These are phyloP conservation scores for Anguilla rostrata DNA, from an alignment of 2,113 vertebrate species.

Conservation along the genomic window DNA sequence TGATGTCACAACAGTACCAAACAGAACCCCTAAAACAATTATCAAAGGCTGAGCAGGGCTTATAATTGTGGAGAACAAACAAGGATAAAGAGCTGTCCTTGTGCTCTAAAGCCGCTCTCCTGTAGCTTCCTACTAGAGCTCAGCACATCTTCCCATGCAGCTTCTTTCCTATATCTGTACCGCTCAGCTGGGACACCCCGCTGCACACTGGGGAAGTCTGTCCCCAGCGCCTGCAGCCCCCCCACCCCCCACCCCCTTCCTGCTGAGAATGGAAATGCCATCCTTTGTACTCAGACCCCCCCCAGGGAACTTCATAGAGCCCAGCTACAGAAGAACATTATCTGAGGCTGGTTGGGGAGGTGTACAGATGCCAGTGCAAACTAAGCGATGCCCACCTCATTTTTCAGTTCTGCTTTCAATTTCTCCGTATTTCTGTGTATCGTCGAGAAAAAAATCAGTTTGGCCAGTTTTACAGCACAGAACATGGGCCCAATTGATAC, in stretches of 20 bases:
- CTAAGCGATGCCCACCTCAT: background rate
- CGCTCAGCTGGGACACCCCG: background rate
- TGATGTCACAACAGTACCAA: background rate
- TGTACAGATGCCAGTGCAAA: background rate
- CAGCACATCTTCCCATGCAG: background rate
- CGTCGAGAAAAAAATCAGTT: constrained; percentile 16
- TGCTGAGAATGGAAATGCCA: constrained; percentile 24
- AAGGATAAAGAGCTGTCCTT: background rate
- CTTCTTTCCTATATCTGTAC: background rate
- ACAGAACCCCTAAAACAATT: background rate
- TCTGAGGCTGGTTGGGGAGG: constrained; percentile 10
- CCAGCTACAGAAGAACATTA: constrained; percentile 8
- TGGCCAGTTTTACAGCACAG: background rate
- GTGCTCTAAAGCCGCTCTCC: background rate
- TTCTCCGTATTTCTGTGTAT: background rate
- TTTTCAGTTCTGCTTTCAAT: constrained; percentile 3
- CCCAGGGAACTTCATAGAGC: constrained; percentile 18
- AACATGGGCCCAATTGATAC: background rate
- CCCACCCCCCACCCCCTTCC: background rate
- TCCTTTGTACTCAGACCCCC: constrained; percentile 18
- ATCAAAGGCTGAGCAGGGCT: background rate
- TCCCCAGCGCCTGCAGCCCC: background rate
- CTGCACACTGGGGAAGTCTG: background rate
- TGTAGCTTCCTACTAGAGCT: background rate
- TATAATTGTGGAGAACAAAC: background rate